phyloP scores from a whole-genome alignment of 2,797 vertebrate genomes.

The Dipus sagitta region DNA sequence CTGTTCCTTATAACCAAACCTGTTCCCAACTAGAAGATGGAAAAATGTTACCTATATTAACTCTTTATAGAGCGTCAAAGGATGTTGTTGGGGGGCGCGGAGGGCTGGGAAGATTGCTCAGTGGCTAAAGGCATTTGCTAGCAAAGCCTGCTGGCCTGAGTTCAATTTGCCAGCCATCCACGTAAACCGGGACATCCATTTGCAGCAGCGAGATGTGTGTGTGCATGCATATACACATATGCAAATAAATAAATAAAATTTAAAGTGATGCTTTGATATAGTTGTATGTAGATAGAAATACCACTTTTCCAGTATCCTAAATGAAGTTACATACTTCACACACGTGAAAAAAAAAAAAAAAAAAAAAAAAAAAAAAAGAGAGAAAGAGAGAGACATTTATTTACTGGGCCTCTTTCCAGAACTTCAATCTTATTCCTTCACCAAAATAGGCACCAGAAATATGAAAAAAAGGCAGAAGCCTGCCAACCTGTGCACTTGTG shows the following conservation, averaged over 20 bases:
- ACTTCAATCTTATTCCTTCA: not conserved
- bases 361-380: not conserved
- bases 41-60: not conserved
- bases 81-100: too few species aligned
- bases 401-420: not conserved
- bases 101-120: too few species aligned
- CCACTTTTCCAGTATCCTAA: not conserved
- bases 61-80: slow-evolving; percentile 16
- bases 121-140: too few species aligned
- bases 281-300: not conserved
- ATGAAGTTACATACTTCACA: not conserved
- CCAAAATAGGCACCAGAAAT: slow-evolving; percentile 31
- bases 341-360: too few species aligned
- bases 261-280: not conserved
- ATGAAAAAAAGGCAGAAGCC: not conserved
- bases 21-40: not conserved
- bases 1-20: slow-evolving; percentile 50
- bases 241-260: too few species aligned
- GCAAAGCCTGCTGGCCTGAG: too few species aligned
- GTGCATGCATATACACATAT: too few species aligned
- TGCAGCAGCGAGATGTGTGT: too few species aligned
- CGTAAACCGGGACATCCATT: too few species aligned
- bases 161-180: too few species aligned
- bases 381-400: not conserved
- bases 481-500: not conserved